Evolutionary conservation across 1,140 invertebrate species (phyloP).

Genomic region (Brachionus koreanus): DNA sequence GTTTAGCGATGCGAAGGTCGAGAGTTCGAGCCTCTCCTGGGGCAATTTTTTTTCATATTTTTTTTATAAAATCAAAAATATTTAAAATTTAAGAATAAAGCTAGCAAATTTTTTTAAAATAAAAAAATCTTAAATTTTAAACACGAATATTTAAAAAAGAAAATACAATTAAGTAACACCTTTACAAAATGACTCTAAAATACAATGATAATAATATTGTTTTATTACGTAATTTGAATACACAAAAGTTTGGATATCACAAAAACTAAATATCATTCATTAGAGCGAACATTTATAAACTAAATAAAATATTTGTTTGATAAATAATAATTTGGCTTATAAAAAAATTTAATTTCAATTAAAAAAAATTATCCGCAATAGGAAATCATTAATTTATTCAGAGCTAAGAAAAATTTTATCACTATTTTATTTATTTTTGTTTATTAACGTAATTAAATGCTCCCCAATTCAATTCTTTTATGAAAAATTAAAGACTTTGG

Average conservation of each 20-base stretch:
- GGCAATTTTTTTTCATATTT: conserved; percentile 19
- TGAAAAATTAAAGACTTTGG: no score
- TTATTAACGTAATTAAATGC: no score
- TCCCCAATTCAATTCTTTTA: no score
- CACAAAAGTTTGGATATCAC: neutral
- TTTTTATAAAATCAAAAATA: no score
- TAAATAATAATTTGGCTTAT: neutral
- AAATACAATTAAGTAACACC: neutral
- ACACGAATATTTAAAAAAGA: neutral
- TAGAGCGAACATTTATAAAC: neutral
- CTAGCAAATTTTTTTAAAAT: neutral
- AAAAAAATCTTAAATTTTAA: neutral
- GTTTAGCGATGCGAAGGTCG: conserved; percentile 34
- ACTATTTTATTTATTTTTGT: no score
- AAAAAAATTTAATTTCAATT: no score
- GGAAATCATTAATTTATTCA: no score
- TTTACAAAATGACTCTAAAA: neutral
- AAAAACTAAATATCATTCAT: neutral
- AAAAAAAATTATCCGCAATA: no score
- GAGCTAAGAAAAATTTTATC: no score
- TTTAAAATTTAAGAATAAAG: neutral
- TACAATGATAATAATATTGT: neutral
- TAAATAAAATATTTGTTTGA: neutral
- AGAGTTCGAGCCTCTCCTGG: conserved; percentile 34
- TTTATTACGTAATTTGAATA: neutral